Percentiles rank a stretch among this genome's conserved stretches.
phyloP scores from a whole-genome alignment of 2,888 invertebrate species.

The Melanargia galathea region DNA sequence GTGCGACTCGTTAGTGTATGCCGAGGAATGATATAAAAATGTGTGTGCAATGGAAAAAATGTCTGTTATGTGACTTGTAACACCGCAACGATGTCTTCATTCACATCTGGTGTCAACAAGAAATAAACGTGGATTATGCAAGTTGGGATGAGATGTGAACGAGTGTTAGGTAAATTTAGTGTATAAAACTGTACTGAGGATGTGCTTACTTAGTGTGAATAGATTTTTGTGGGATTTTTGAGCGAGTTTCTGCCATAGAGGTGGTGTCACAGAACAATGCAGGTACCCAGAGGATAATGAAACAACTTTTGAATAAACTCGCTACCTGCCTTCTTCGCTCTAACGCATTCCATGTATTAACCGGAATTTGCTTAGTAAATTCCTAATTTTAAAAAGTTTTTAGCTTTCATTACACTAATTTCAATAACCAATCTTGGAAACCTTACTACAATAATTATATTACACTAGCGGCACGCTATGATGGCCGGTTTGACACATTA shows the following conservation, averaged over 20 bases:
- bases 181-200: constrained; percentile 43
- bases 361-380: not conserved
- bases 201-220: constrained; percentile 38
- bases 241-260: constrained; percentile 4
- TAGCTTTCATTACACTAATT: too few species aligned
- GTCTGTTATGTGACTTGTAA: constrained; percentile 45
- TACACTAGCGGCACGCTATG: too few species aligned
- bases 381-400: not conserved
- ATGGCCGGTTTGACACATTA: too few species aligned
- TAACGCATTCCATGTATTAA: not conserved
- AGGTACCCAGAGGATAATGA: not conserved
- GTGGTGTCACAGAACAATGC: constrained; percentile 11
- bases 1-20: constrained; percentile 56
- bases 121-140: constrained; percentile 79
- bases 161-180: constrained; percentile 73
- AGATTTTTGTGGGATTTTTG: constrained; percentile 13
- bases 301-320: constrained; percentile 4
- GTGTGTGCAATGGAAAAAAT: constrained; percentile 48
- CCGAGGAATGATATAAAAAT: constrained; percentile 50
- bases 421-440: too few species aligned
- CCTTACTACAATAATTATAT: too few species aligned
- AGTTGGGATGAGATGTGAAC: constrained; percentile 76
- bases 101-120: constrained; percentile 76
- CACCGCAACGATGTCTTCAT: constrained; percentile 66
- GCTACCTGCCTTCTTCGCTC: not conserved